These are phyloP conservation scores for Alcedo atthis DNA, from an alignment of 2,797 vertebrate species.

Conservation along the genomic window DNA sequence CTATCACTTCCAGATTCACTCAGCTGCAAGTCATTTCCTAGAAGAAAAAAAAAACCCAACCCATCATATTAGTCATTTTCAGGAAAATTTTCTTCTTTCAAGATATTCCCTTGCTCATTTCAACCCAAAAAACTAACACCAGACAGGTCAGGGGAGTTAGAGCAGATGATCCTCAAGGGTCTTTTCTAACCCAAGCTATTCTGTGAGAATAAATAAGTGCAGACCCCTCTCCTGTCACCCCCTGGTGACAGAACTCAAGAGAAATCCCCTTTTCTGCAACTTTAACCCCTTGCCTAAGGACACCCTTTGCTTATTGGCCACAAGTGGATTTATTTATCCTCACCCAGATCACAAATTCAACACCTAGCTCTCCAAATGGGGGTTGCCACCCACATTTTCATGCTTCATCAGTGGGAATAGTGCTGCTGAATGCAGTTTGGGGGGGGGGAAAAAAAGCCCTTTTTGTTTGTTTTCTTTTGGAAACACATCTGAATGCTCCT, in stretches of 20 bases:
- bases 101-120: not conserved
- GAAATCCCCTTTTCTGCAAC: not conserved
- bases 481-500: constrained; percentile 15
- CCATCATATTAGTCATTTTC: constrained; percentile 36
- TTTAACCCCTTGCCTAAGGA: not conserved
- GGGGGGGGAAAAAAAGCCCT: constrained; percentile 1
- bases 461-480: not conserved
- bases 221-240: not conserved
- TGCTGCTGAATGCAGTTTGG: constrained; percentile 35
- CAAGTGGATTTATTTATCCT: not conserved
- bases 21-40: constrained; percentile 95
- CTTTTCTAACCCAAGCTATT: not conserved
- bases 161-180: not conserved
- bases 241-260: not conserved
- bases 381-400: constrained; percentile 21
- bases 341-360: constrained; percentile 16
- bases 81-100: not conserved
- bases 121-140: not conserved
- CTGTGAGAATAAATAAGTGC: not conserved
- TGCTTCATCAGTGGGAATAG: constrained; percentile 22
- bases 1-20: constrained; percentile 97
- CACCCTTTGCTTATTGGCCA: not conserved
- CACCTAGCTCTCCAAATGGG: constrained; percentile 20
- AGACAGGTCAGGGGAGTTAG: not conserved
- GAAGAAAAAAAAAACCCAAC: constrained; percentile 46